A percentile compares a stretch with the other conserved stretches of the same genome.
These are phyloP conservation scores for Ptychobarbus kaznakovi DNA, from an alignment of 2,797 vertebrate species.

Conservation along the genomic window DNA sequence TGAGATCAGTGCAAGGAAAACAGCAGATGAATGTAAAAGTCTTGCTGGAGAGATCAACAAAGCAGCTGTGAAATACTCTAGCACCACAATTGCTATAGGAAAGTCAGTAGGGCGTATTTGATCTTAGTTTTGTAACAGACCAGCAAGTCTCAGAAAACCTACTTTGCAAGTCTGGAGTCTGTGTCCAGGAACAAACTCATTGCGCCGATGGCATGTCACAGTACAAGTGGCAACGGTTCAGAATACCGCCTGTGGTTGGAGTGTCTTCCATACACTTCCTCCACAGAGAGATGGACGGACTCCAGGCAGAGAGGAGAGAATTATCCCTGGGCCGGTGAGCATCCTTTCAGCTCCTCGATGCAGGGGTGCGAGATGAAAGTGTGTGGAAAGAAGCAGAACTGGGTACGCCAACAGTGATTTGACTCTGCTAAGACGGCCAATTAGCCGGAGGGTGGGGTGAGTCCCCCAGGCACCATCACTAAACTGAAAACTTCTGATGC, in stretches of 20 bases:
- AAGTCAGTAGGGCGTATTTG: background rate
- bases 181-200: slow-evolving; percentile 15
- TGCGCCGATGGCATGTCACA: background rate
- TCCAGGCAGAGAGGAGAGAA: slow-evolving; percentile 20
- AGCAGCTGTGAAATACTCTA: background rate
- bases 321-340: background rate
- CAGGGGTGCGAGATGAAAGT: slow-evolving; percentile 13
- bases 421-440: slow-evolving; percentile 7
- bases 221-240: background rate
- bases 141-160: slow-evolving; percentile 4
- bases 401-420: slow-evolving; percentile 10
- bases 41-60: background rate
- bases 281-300: slow-evolving; percentile 13
- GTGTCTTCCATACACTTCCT: background rate
- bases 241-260: slow-evolving; percentile 23
- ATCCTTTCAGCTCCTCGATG: slow-evolving; percentile 10
- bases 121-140: slow-evolving; percentile 10
- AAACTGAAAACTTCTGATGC: slow-evolving; percentile 28
- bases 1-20: slow-evolving; percentile 26
- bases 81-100: background rate
- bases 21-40: background rate
- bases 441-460: slow-evolving; percentile 23
- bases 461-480: slow-evolving; percentile 17
- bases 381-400: background rate
- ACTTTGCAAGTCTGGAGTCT: background rate